phyloP scores from a whole-genome alignment of 2,113 vertebrate species.

The Centropristis striata region DNA sequence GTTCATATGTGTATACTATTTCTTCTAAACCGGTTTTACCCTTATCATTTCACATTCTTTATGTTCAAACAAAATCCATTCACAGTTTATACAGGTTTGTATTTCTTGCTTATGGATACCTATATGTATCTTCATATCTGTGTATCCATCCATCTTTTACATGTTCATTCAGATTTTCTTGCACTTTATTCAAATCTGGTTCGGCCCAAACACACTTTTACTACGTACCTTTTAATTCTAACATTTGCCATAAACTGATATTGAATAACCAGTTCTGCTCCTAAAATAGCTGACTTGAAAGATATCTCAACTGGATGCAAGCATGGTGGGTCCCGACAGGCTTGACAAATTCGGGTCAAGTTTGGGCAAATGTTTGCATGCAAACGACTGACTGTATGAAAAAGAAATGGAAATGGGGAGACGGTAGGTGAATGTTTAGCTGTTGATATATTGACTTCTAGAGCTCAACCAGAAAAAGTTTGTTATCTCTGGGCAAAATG shows the following conservation, averaged over 20 bases:
- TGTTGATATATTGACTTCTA: neutral
- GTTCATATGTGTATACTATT: too few relatives aligned
- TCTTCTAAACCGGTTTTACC: too few relatives aligned
- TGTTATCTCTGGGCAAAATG: neutral
- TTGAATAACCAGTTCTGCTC: neutral
- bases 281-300: neutral
- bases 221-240: neutral
- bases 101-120: neutral
- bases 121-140: neutral
- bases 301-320: neutral
- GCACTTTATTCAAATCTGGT: neutral
- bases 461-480: neutral
- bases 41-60: neutral
- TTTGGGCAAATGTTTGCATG: neutral
- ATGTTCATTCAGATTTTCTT: neutral
- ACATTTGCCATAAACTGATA: neutral
- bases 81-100: neutral
- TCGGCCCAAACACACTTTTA: neutral
- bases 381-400: neutral
- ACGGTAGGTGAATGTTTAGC: neutral
- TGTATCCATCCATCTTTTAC: neutral
- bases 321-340: neutral
- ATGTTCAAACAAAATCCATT: neutral
- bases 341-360: neutral
- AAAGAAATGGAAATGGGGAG: neutral